Evolutionary conservation across 2,797 vertebrate species (phyloP), one percentile per base, ranked within the genome.

Genomic region (Limosa lapponica): DNA sequence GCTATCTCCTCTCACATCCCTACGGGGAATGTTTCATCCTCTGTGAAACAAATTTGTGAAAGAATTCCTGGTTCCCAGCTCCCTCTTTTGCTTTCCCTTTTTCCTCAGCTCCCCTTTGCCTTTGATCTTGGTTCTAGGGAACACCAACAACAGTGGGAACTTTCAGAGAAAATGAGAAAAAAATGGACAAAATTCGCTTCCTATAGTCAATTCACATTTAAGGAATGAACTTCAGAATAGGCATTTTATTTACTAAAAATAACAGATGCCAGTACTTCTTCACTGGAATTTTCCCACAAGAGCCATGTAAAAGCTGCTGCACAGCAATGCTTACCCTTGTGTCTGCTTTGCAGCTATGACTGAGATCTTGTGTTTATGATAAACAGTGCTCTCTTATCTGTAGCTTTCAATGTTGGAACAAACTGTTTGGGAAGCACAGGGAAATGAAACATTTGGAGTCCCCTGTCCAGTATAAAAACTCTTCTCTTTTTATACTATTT

Each of bases 211-310:
- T 70, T 70, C 44, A 67, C 25, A 80, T 27, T 71, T 25, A 59
- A 79, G 80, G 73, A 94, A 86, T 64, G 20, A 80, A 87, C 16
- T 62, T 66, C 36, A 86, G 52, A 78, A 70, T 0, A 78, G 62
- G 39, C 73, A 93, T 82, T 86, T 69, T 73, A 79, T 78, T 93
- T 90, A 61, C 85, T 90, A 91, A 93, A 96, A 97, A 82, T 82
- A 94, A 59, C 36, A 72, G 66, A 77, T 39, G 73, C 44, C 70
- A 82, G 80, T 73, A 52, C 13, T 82, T 48, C 34, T 39, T 54
- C 0, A 0, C 66, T 90, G 85, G 82, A 86, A 90, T 91, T 95
- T 95, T 95, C 89, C 75, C 87, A 86, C 75, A 70, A 12, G 43
- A 91, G 80, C 67, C 80, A 90, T 51, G 46, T 32, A 72, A 61